Evolutionary conservation across 2,888 invertebrate genomes (phyloP), one percentile per base, ranked within the genome.

Genomic region (Meiosimyza platycephala): DNA sequence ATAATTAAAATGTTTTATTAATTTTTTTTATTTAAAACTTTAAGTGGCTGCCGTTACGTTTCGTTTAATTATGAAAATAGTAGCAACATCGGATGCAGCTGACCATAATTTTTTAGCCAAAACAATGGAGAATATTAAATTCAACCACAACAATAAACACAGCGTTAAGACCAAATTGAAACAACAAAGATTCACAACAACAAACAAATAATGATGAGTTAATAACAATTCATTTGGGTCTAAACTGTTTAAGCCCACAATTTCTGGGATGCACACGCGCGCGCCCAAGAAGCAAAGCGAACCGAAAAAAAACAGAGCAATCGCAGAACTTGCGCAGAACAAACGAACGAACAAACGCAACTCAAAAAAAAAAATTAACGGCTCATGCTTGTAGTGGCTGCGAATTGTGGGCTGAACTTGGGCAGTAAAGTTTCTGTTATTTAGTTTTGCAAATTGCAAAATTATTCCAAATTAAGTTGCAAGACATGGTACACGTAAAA

Each of bases 1-100:
- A 16, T 65, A 67, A 65, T 16, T 69, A 70, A 65, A 50, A n/a
- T 15, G 12, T 68, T n/a, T 47, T 72, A 47, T 63, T 64, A 16
- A 22, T 65, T 68, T 18, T 28, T 9, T 40, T 40, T 40, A 40
- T 4, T 80, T 78, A 78, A 79, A 78, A 79, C 79, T 81, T 82
- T 80, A 84, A 80, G 80, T 84, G 80, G 80, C 79, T 80, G 79
- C 73, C 84, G 80, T 80, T 84, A 80, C 85, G 85, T 81, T 82
- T 84, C 82, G 84, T 81, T 84, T 78, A 82, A 74, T 80, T 80
- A 75, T 67, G 72, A 69, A 75, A 40, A 72, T 71, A 60, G 74
- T 13, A 47, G 54, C 47, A 63, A 55, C 64, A 71, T 11, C 48
- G 47, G 33, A 60, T 50, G 66, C 73, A 72, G 69, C 73, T 72